phyloP scores from a whole-genome alignment of 2,113 vertebrate genomes.

The Notechis scutatus region DNA sequence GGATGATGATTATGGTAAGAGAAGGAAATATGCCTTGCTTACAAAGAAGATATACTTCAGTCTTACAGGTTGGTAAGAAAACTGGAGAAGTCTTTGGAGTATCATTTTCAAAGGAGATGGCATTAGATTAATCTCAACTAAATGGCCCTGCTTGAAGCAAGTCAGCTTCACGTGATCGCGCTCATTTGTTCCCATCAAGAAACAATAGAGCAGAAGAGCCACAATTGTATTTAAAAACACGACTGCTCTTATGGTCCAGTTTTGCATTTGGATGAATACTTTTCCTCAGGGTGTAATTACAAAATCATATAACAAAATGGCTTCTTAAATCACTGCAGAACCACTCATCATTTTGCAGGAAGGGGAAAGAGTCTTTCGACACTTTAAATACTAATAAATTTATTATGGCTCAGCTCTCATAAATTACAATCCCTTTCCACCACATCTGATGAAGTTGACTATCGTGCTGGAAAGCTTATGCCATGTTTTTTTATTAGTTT shows the following conservation, averaged over 20 bases:
- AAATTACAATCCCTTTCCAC: background rate
- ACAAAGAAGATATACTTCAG: background rate
- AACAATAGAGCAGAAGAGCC: background rate
- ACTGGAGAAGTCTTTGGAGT: background rate
- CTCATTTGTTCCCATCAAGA: background rate
- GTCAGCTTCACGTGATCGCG: background rate
- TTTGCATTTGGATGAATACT: background rate
- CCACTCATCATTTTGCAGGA: background rate
- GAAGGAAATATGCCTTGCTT: background rate
- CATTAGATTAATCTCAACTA: background rate
- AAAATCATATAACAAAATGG: background rate
- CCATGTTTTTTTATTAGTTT: background rate
- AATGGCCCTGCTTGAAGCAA: background rate
- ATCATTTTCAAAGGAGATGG: background rate
- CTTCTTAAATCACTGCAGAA: background rate
- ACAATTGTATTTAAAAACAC: background rate
- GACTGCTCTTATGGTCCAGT: background rate
- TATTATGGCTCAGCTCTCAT: background rate
- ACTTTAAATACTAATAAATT: background rate
- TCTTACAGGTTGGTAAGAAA: background rate
- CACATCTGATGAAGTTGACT: background rate
- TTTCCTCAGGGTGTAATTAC: background rate
- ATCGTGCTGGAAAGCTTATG: background rate
- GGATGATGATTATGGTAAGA: background rate
- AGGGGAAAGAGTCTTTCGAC: background rate